Evolutionary conservation across 2,888 invertebrate genomes (phyloP).

Genomic region (Drosophila setosimentum): DNA sequence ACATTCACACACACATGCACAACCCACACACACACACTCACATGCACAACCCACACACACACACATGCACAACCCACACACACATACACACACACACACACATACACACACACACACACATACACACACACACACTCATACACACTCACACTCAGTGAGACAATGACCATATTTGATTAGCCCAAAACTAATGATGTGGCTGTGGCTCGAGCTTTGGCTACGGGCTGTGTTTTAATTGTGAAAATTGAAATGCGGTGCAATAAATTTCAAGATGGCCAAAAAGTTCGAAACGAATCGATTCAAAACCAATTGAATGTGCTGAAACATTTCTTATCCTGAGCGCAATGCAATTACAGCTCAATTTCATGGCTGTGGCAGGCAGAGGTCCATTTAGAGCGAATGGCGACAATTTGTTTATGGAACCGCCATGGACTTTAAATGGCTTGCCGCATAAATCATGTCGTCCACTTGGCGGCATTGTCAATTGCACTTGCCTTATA

Average conservation of each 20-base stretch:
- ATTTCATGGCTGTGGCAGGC: constrained; percentile 67
- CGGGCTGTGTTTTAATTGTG: constrained; percentile 70
- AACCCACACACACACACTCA: constrained; percentile 27
- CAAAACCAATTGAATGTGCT: constrained; percentile 12
- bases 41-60: constrained; percentile 21
- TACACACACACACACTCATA: constrained; percentile 18
- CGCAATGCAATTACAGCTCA: constrained; percentile 77
- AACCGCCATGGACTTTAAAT: constrained; percentile 81
- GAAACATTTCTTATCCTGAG: constrained; percentile 61
- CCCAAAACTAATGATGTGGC: constrained; percentile 77
- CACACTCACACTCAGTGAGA: constrained; percentile 29
- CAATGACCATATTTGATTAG: constrained; percentile 73
- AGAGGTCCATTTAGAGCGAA: constrained; percentile 70
- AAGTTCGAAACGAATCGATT: constrained; percentile 17
- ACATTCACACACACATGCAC: constrained; percentile 28
- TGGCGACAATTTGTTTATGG: constrained; percentile 83
- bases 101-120: constrained; percentile 25
- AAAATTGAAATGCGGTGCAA: constrained; percentile 76
- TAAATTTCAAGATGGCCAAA: constrained; percentile 78
- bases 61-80: constrained; percentile 29
- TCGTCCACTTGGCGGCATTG: constrained; percentile 61
- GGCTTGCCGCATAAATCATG: constrained; percentile 77
- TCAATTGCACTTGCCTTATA: constrained; percentile 73
- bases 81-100: constrained; percentile 38
- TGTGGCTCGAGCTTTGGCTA: constrained; percentile 41